Percentiles rank a stretch among this genome's conserved stretches.
These are phyloP conservation scores for Drosophila lacicola DNA, from an alignment of 2,888 invertebrate genomes.

Conservation along the genomic window DNA sequence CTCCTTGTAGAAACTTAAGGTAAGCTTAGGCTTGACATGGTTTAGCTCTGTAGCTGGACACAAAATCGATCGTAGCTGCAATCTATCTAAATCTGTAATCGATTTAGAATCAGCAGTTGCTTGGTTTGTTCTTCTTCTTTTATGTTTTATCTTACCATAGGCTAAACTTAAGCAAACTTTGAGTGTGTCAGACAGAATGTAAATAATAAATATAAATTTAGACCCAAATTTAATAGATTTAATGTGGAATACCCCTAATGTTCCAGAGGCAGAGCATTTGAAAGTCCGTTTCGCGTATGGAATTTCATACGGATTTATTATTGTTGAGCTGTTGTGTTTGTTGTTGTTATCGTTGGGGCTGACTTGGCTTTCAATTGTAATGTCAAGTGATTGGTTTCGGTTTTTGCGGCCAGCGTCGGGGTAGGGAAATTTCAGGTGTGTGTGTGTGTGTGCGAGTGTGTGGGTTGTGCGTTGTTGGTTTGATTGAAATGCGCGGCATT, in stretches of 20 bases:
- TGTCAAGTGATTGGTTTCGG: slow-evolving; percentile 75
- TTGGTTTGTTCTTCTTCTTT: too few relatives aligned
- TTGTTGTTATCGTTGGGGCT: slow-evolving; percentile 16
- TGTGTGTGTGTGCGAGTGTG: slow-evolving; percentile 3
- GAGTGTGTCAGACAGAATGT: too few relatives aligned
- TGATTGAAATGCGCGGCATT: slow-evolving; percentile 67
- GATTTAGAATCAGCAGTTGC: too few relatives aligned
- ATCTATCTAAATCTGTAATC: too few relatives aligned
- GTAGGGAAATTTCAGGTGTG: background rate
- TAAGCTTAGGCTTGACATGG: too few relatives aligned
- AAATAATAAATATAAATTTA: background rate
- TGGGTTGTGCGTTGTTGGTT: slow-evolving; percentile 40
- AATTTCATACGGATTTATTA: slow-evolving; percentile 23
- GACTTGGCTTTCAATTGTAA: slow-evolving; percentile 64
- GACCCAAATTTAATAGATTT: background rate
- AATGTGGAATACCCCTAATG: background rate
- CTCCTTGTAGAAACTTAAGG: too few relatives aligned
- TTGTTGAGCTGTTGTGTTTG: slow-evolving; percentile 18
- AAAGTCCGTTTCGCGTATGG: slow-evolving; percentile 18
- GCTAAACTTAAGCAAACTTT: too few relatives aligned
- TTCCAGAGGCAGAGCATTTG: slow-evolving; percentile 23
- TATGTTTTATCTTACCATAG: too few relatives aligned
- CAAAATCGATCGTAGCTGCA: too few relatives aligned
- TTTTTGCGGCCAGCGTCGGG: slow-evolving; percentile 8
- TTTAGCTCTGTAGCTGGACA: too few relatives aligned